phyloP scores from a whole-genome alignment of 2,888 invertebrate genomes.

The Pyralis farinalis region DNA sequence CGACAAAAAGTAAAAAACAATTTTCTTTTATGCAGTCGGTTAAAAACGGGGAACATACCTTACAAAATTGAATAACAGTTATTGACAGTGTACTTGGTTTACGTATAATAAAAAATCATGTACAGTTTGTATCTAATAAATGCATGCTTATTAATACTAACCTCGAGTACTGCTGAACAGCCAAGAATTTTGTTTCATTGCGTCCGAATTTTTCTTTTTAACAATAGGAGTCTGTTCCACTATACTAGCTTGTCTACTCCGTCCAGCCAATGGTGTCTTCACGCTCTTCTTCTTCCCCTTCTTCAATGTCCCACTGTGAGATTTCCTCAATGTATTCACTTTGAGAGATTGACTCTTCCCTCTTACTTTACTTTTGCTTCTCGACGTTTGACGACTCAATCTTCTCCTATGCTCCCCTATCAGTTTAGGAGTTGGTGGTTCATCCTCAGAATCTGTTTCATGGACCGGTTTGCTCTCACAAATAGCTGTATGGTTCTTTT shows the following conservation, averaged over 20 bases:
- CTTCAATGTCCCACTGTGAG: conserved; percentile 70
- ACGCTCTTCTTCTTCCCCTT: conserved; percentile 65
- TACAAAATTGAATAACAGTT: no score
- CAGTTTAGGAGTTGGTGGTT: conserved; percentile 52
- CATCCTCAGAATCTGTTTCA: conserved; percentile 67
- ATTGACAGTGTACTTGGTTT: no score
- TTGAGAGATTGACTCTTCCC: conserved; percentile 71
- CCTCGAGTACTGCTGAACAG: conserved; percentile 63
- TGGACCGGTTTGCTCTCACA: conserved; percentile 41
- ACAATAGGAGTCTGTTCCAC: conserved; percentile 57
- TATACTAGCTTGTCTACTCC: conserved; percentile 67
- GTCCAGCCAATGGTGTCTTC: conserved; percentile 48
- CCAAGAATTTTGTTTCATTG: conserved; percentile 63
- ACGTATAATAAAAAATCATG: no score
- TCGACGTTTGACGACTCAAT: conserved; percentile 67
- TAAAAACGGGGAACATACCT: no score
- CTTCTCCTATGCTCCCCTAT: conserved; percentile 62
- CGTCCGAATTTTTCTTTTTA: conserved; percentile 61
- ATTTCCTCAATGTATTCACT: conserved; percentile 67
- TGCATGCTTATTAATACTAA: conserved; percentile 28
- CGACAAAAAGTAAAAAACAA: no score
- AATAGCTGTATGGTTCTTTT: conserved; percentile 52
- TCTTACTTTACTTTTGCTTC: conserved; percentile 69
- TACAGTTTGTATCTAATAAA: no score
- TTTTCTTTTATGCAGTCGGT: no score